Conservation (phyloP, 2,113 vertebrate genomes). For the Malurus melanocephalus region DNA sequence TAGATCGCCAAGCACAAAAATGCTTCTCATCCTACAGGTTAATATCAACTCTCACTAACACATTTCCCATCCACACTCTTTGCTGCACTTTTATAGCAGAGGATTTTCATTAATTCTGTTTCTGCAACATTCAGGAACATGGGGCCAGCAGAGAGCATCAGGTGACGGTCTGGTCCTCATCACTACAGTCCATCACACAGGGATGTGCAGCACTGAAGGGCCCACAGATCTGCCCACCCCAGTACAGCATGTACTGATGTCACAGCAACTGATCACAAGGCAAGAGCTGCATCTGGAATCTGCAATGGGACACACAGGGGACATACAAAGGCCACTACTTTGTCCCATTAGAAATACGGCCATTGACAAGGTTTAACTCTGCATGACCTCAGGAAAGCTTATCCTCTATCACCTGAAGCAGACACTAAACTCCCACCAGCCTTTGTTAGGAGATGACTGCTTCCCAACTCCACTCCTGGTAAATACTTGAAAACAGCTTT, state of each 20-base stretch:
- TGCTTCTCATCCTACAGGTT: not conserved
- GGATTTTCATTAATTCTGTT: not conserved
- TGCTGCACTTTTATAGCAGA: not conserved
- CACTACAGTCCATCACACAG: not conserved
- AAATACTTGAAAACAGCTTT: not conserved
- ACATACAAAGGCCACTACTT: not conserved
- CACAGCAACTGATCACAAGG: not conserved
- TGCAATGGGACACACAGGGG: not conserved
- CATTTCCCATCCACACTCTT: not conserved
- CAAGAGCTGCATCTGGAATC: not conserved
- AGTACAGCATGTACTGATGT: not conserved
- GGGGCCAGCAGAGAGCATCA: not conserved
- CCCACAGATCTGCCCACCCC: not conserved
- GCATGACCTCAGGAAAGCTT: not conserved
- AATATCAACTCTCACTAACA: not conserved
- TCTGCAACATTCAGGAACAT: not conserved
- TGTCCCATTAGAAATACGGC: not conserved
- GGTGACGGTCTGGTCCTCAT: not conserved
- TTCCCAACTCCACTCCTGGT: not conserved
- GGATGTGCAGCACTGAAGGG: not conserved
- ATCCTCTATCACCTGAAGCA: not conserved
- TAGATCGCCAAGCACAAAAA: not conserved
- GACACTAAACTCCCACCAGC: not conserved
- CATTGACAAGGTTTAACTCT: not conserved
- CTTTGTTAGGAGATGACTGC: not conserved